A percentile compares a stretch with the other conserved stretches of the same genome.
phyloP scores from a whole-genome alignment of 2,113 vertebrate species.

The Ondatra zibethicus region DNA sequence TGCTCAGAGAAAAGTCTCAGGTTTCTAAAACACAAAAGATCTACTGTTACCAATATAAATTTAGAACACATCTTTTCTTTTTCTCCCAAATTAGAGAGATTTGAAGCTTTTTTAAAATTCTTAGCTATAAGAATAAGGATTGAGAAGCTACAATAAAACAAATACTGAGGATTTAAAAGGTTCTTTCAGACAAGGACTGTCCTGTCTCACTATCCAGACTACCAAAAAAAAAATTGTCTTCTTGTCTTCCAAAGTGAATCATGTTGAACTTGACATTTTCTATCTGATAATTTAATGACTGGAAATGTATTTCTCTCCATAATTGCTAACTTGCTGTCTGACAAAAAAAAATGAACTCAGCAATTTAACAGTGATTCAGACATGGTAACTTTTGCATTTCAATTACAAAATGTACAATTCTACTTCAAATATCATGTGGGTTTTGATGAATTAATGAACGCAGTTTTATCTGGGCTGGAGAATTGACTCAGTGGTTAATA shows the following conservation, averaged over 20 bases:
- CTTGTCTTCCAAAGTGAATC: constrained; percentile 44
- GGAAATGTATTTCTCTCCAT: constrained; percentile 5
- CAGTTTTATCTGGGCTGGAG: neutral
- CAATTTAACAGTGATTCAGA: constrained; percentile 39
- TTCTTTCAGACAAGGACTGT: neutral
- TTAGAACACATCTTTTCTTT: neutral
- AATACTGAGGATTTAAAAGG: neutral
- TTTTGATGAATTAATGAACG: neutral
- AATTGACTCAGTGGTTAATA: neutral
- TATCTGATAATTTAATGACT: constrained; percentile 51
- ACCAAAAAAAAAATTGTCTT: neutral
- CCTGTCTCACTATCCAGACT: neutral
- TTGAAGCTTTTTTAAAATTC: neutral
- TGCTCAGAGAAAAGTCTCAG: neutral
- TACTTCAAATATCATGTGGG: constrained; percentile 22
- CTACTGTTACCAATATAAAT: neutral
- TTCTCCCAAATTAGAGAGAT: neutral
- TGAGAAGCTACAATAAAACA: neutral
- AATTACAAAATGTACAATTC: neutral
- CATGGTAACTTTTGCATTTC: constrained; percentile 21
- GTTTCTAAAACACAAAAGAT: constrained; percentile 52
- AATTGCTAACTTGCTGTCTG: constrained; percentile 44
- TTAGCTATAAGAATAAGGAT: neutral
- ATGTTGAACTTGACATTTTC: constrained; percentile 37
- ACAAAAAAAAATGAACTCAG: constrained; percentile 51